phyloP scores from a whole-genome alignment of 2,113 vertebrate genomes.

The Otis tarda region DNA sequence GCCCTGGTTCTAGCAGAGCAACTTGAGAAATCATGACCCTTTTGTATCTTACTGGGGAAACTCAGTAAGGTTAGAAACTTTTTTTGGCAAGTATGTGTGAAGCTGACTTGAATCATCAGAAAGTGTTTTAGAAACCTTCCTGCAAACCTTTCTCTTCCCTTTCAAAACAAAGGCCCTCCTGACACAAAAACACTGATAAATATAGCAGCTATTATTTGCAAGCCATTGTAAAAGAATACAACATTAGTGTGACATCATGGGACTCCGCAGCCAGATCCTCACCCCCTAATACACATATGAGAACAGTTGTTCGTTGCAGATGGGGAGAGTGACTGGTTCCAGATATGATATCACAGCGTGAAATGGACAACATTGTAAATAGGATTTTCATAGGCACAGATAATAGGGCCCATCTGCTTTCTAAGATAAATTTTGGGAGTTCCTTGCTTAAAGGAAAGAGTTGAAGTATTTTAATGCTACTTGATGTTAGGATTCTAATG shows the following conservation, averaged over 20 bases:
- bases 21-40: neutral
- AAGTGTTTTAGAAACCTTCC: conserved; percentile 38
- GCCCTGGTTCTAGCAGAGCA: neutral
- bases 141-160: conserved; percentile 23
- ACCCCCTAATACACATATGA: conserved; percentile 62
- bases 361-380: conserved; percentile 81
- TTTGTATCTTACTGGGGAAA: neutral
- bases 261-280: conserved; percentile 68
- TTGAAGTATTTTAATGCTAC: conserved; percentile 35
- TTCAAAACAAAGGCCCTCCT: conserved; percentile 37
- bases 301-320: conserved; percentile 85
- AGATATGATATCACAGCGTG: conserved; percentile 84
- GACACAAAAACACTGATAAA: conserved; percentile 58
- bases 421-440: conserved; percentile 62
- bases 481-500: conserved; percentile 26
- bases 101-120: conserved; percentile 4
- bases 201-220: conserved; percentile 68
- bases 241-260: conserved; percentile 76
- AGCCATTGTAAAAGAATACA: conserved; percentile 73
- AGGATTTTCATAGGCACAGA: conserved; percentile 78
- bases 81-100: neutral
- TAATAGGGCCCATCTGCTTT: conserved; percentile 81
- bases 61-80: neutral
- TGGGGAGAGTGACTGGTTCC: conserved; percentile 79
- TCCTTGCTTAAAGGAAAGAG: conserved; percentile 56